These are phyloP conservation scores for Boloria selene DNA, from an alignment of 2,888 invertebrate genomes.

Conservation along the genomic window DNA sequence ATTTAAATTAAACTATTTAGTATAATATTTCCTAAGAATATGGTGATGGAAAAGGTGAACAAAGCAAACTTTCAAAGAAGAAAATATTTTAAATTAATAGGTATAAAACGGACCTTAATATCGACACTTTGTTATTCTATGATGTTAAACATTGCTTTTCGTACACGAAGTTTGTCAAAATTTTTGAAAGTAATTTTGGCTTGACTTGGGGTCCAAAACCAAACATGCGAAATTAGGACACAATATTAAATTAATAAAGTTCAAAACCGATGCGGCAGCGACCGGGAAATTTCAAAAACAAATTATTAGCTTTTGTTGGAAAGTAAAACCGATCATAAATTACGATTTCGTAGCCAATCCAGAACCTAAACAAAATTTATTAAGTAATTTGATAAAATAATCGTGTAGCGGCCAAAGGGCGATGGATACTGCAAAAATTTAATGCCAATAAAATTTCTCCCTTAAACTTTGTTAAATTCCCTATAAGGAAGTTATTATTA, in stretches of 20 bases:
- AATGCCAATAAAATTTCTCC: constrained; percentile 38
- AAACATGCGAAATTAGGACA: constrained; percentile 51
- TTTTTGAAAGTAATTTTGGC: constrained; percentile 20
- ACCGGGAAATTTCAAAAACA: constrained; percentile 57
- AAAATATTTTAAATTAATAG: too few species aligned
- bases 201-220: constrained; percentile 43
- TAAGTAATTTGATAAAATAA: constrained; percentile 63
- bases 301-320: constrained; percentile 65
- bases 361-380: constrained; percentile 62
- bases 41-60: too few species aligned
- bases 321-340: constrained; percentile 71
- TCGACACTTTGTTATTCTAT: neutral
- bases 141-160: neutral
- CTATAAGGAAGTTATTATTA: constrained; percentile 14
- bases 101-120: neutral
- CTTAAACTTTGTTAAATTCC: constrained; percentile 30
- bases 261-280: constrained; percentile 51
- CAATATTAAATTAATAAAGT: constrained; percentile 60
- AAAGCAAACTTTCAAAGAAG: too few species aligned
- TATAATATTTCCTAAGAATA: too few species aligned
- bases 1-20: neutral
- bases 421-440: constrained; percentile 41
- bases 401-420: constrained; percentile 43
- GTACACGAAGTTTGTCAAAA: neutral
- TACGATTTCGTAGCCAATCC: constrained; percentile 62